Conservation (phyloP, 2,113 vertebrate genomes). For the Hippoglossus stenolepis region DNA sequence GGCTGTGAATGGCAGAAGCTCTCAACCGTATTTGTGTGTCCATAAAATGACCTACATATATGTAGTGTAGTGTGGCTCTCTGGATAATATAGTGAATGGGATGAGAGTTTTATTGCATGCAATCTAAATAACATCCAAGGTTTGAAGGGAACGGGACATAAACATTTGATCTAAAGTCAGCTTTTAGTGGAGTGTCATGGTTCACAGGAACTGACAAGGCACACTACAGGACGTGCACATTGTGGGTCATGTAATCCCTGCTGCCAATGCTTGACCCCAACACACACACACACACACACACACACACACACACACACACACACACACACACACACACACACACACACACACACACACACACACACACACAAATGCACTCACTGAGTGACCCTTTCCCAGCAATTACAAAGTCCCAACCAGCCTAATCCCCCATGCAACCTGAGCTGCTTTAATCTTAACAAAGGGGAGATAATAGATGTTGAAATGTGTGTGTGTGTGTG, state of each 20-base stretch:
- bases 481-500: constrained; percentile 27
- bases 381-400: constrained; percentile 36
- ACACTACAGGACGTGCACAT: constrained; percentile 24
- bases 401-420: constrained; percentile 46
- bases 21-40: not conserved
- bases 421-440: constrained; percentile 47
- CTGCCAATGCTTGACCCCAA: constrained; percentile 38
- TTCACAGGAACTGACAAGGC: constrained; percentile 29
- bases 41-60: constrained; percentile 43
- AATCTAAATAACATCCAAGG: not conserved
- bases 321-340: constrained; percentile 21
- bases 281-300: constrained; percentile 27
- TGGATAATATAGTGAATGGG: constrained; percentile 16
- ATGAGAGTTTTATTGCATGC: constrained; percentile 7
- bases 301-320: constrained; percentile 17
- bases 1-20: constrained; percentile 14
- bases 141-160: constrained; percentile 2
- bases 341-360: constrained; percentile 38
- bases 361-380: constrained; percentile 7
- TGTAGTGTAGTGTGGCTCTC: constrained; percentile 7
- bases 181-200: constrained; percentile 23
- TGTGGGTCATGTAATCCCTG: constrained; percentile 55
- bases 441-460: constrained; percentile 60
- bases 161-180: constrained; percentile 3
- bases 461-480: constrained; percentile 54